Base-by-base conservation (phyloP, 2,113 vertebrate genomes). In the Oreotrochilus melanogaster region DNA sequence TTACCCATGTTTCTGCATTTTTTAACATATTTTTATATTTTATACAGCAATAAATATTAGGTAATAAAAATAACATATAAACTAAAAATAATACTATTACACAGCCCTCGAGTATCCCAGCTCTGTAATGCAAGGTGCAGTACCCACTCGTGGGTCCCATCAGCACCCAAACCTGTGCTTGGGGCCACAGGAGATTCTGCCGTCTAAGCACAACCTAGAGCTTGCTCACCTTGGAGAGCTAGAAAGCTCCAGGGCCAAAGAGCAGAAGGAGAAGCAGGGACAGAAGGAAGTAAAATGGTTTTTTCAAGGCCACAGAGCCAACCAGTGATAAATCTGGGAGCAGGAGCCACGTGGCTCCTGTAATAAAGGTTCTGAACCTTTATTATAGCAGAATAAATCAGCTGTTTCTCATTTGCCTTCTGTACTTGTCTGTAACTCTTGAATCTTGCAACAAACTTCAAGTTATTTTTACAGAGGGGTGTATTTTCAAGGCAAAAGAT, bases 141-240 rank as follows among this genome's bases (percentile, higher is more conserved):
- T 18, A 48, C 53, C n/a, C 64, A 45, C 35, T 60, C 0, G 0
- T 2, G 10, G 18, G 60, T 78, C 31, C 39, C 65, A 53, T 16
- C 1, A 1, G 7, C 2, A 7, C n/a, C 30, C 39, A 48, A 43
- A 27, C 1, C 0, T 1, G 18, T 54, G 47, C 12, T 50, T 1
- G 2, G 10, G 9, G 56, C 4, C 16, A 53, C 39, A 91, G 13
- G 31, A 58, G 73, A 33, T 73, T 27, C 58, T 83, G 35, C n/a
- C 61, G 25, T 30, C 8, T 1, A 3, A 78, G 21, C 30, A 35
- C 27, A 33, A 25, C 54, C 64, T 35, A 91, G 45, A 89, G 14
- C 24, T 35, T 0, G 0, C 25, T 66, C 0, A 0, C 50, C 79
- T 56, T 35, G 23, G 11, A 73, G 69, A 88, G 5, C 14, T 64